These are phyloP conservation scores for Sebastes fasciatus DNA, from an alignment of 2,113 vertebrate genomes.

Conservation along the genomic window DNA sequence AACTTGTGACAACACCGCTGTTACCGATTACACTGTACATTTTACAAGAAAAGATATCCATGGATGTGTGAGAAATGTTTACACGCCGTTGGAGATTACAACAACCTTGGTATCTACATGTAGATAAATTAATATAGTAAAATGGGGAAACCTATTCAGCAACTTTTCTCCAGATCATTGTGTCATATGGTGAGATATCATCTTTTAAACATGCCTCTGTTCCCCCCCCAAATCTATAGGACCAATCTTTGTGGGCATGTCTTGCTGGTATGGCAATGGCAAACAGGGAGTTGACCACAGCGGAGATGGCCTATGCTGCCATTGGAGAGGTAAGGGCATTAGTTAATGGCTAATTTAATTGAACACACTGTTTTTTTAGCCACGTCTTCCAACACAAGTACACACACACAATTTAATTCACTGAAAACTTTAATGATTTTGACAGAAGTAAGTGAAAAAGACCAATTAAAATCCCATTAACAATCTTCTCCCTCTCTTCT, in stretches of 20 bases:
- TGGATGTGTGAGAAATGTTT: too few species aligned
- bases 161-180: background rate
- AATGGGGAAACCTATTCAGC: background rate
- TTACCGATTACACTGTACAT: too few species aligned
- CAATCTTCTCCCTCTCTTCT: background rate
- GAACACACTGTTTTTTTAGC: background rate
- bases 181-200: background rate
- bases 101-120: background rate
- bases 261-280: slow-evolving; percentile 96
- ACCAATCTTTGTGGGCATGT: slow-evolving; percentile 94
- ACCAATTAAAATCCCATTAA: background rate
- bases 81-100: too few species aligned
- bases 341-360: background rate
- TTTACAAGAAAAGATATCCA: too few species aligned
- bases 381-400: background rate
- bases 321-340: slow-evolving; percentile 89
- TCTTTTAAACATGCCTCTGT: background rate
- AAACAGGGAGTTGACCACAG: slow-evolving; percentile 90
- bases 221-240: slow-evolving; percentile 77
- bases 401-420: background rate
- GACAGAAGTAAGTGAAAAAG: background rate
- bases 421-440: background rate
- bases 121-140: background rate
- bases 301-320: slow-evolving; percentile 93
- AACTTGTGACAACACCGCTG: too few species aligned